phyloP scores from a whole-genome alignment of 2,888 invertebrate species.

The Lingula anatina region DNA sequence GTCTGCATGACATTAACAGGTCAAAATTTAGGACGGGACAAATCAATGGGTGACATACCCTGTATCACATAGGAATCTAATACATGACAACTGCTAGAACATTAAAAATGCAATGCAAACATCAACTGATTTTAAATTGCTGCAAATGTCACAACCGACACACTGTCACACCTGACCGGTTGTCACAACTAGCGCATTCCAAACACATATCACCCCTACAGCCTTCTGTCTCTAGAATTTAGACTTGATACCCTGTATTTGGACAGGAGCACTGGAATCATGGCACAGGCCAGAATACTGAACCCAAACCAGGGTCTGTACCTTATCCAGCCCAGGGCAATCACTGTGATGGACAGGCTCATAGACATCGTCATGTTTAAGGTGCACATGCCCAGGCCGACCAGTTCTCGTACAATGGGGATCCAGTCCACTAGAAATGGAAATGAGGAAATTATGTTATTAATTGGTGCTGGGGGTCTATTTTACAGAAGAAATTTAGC shows the following conservation, averaged over 20 bases:
- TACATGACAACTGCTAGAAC: too few species aligned
- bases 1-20: too few species aligned
- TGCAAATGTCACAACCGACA: too few species aligned
- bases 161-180: too few species aligned
- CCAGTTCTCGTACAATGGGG: conserved; percentile 56
- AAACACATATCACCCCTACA: background rate
- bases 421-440: conserved; percentile 64
- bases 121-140: too few species aligned
- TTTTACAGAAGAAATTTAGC: too few species aligned
- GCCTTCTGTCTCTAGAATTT: background rate
- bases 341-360: conserved; percentile 37
- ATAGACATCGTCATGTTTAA: conserved; percentile 51
- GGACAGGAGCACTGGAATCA: conserved; percentile 29
- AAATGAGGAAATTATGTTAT: background rate
- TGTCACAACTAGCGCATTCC: too few species aligned
- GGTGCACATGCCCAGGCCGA: conserved; percentile 54
- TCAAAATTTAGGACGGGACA: too few species aligned
- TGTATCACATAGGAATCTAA: too few species aligned
- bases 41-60: too few species aligned
- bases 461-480: background rate
- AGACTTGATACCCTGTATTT: conserved; percentile 5
- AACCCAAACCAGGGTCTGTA: conserved; percentile 39
- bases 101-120: too few species aligned
- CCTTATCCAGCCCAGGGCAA: conserved; percentile 42
- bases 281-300: conserved; percentile 25